Evolutionary conservation across 2,797 vertebrate species (phyloP), one percentile per base, ranked within the genome.

Genomic region (Valencia hispanica): DNA sequence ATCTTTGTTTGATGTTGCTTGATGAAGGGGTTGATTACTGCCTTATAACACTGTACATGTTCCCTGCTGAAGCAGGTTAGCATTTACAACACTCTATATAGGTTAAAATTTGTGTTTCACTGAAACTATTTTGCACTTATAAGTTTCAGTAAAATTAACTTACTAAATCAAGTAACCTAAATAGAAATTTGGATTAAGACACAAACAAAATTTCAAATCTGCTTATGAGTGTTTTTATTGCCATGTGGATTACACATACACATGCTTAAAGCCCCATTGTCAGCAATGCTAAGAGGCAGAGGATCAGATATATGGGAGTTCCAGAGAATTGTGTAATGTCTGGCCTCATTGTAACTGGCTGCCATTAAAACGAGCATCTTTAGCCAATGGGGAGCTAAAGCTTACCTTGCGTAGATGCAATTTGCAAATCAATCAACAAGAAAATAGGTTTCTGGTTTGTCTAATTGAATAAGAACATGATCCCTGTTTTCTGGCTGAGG

Each of bases 391-490:
- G 8, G 22, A 45, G 25, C 69, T 32, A 12, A 43, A 14, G 47
- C 15, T 43, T 74, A 41, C 39, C 39, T 76, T 81, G 45, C 66
- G 3, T 5, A 65, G 34, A 53, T 70, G 9, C 59, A 1, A 80
- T 55, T 69, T 69, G 47, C 11, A 72, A 43, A 53, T 70, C 74
- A 68, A 47, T 61, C 34, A 80, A 84, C 72, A 71, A 77, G 14
- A 17, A 76, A 68, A 78, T 17, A 27, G 71, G 30, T 65, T 79
- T 50, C 14, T 63, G 10, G 47, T 5, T 43, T 57, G 5, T 71
- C 30, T 81, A 82, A 88, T 80, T 69, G 74, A 84, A 74, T 82
- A 61, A 82, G 75, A 76, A 71, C 70, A 61, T n/a, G 53, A 81
- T 63, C 80, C 57, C 10, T n/a, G 41, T 71, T 79, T 75, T 68